A percentile compares a stretch with the other conserved stretches of the same genome.
These are phyloP conservation scores for Platyrinchus mystaceus DNA, from an alignment of 2,797 vertebrate genomes.

Conservation along the genomic window DNA sequence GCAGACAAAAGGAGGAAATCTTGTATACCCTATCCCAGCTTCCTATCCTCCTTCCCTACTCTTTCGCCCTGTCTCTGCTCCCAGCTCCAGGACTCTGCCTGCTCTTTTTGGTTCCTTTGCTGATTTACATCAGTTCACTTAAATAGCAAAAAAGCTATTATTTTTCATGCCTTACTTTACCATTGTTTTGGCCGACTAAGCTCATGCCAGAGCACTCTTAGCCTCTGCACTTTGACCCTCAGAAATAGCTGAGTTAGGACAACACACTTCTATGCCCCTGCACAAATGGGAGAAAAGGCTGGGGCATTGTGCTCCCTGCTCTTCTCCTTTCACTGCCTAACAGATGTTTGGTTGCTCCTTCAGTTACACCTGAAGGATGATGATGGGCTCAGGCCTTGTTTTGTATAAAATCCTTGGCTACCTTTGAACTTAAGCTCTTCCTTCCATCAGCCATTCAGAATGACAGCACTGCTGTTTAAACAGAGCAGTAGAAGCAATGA, in stretches of 20 bases:
- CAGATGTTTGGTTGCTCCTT: background rate
- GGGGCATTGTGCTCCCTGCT: background rate
- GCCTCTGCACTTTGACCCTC: background rate
- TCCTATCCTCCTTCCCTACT: background rate
- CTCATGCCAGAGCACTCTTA: background rate
- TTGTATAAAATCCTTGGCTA: background rate
- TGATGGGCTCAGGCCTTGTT: background rate
- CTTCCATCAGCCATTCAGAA: background rate
- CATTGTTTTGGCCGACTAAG: background rate
- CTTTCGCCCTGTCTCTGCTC: background rate
- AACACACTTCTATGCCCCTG: background rate
- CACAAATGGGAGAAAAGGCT: background rate
- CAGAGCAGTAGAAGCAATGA: background rate
- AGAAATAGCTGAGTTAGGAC: background rate
- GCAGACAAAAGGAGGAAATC: background rate
- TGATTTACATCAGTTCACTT: background rate
- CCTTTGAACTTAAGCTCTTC: background rate
- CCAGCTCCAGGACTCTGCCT: background rate
- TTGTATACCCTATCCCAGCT: background rate
- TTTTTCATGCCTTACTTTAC: background rate
- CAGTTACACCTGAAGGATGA: background rate
- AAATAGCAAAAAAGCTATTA: background rate
- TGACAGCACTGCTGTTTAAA: background rate
- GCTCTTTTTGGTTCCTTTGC: background rate
- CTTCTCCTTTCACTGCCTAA: background rate